Evolutionary conservation across 2,888 invertebrate genomes (phyloP).

Genomic region (Leuctra nigra): DNA sequence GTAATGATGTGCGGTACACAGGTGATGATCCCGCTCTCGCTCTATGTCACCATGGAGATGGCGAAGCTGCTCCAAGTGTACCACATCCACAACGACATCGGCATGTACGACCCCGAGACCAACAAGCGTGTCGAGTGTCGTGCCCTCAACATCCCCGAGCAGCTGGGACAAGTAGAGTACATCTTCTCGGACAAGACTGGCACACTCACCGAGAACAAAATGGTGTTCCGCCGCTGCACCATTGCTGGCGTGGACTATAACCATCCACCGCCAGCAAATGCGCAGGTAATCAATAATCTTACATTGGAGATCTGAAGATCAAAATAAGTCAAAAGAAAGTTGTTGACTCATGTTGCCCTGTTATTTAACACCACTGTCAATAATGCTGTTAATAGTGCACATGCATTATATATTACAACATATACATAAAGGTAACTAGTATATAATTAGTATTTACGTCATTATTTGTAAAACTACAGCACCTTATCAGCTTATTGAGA

Average conservation of each 20-base stretch:
- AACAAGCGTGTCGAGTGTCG: slow-evolving; percentile 83
- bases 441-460: no score
- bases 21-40: slow-evolving; percentile 94
- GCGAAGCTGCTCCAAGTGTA: slow-evolving; percentile 93
- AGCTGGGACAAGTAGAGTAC: slow-evolving; percentile 91
- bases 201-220: slow-evolving; percentile 94
- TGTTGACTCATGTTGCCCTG: no score
- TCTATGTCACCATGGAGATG: slow-evolving; percentile 95
- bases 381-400: no score
- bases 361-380: no score
- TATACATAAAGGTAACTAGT: no score
- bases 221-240: slow-evolving; percentile 90
- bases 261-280: slow-evolving; percentile 63
- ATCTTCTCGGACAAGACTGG: slow-evolving; percentile 98
- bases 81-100: slow-evolving; percentile 86
- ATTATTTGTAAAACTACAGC: no score
- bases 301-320: no score
- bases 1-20: slow-evolving; percentile 34
- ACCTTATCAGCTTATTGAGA: no score
- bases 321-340: no score
- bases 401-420: no score
- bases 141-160: slow-evolving; percentile 94
- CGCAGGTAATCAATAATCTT: no score
- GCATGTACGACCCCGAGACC: slow-evolving; percentile 76
- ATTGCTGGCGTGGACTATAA: slow-evolving; percentile 86